These are phyloP conservation scores for Cyanoramphus novaezelandiae DNA, from an alignment of 2,113 vertebrate species.

Conservation along the genomic window DNA sequence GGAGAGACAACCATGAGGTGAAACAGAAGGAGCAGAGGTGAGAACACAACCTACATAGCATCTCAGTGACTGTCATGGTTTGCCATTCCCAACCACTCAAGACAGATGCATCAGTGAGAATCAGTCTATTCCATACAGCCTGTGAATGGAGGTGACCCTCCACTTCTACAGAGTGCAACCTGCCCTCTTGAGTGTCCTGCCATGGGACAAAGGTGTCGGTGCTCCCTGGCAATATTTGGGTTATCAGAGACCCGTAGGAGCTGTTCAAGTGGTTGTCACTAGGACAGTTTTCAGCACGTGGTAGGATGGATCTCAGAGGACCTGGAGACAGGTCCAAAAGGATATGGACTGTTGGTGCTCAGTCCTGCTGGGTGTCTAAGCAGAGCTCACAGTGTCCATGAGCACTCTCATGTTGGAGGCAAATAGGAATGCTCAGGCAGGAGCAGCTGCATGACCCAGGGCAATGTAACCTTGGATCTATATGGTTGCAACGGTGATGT, in stretches of 20 bases:
- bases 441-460: not conserved
- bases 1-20: not conserved
- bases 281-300: not conserved
- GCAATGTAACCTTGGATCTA: not conserved
- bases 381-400: not conserved
- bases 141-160: not conserved
- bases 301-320: not conserved
- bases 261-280: not conserved
- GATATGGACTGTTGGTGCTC: not conserved
- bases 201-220: not conserved
- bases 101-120: not conserved
- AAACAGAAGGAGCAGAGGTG: not conserved
- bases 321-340: not conserved
- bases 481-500: rapidly evolving
- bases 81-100: rapidly evolving
- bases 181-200: rapidly evolving
- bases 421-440: not conserved
- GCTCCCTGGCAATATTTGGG: rapidly evolving
- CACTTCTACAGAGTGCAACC: not conserved
- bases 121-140: not conserved
- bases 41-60: not conserved
- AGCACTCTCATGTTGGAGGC: not conserved
- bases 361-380: not conserved
- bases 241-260: not conserved
- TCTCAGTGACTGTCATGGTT: rapidly evolving